Evolutionary conservation across 2,888 invertebrate species (phyloP), one percentile per base, ranked within the genome.

Genomic region (Ectobius pallidus): DNA sequence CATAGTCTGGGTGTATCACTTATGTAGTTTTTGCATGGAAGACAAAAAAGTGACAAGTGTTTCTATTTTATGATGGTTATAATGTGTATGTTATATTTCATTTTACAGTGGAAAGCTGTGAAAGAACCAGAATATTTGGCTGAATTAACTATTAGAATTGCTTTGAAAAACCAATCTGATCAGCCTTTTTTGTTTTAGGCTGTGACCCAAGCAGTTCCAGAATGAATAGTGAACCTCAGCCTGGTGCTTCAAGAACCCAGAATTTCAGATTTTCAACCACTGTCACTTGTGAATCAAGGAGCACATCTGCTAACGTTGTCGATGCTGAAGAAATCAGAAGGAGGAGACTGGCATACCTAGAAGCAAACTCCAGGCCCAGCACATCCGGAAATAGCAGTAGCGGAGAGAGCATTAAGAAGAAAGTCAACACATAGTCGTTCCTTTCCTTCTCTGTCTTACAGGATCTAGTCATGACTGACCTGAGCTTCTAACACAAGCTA

Each of bases 321-420:
- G 77, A 79, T 62, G 65, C 75, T 7, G 78, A 77, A 18, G 80
- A 80, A 69, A 68, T 80, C 1, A 74, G 79, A 65, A 72, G 77
- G 34, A 76, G 77, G 55, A 74, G 80, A 44, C 76, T 80, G 27
- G 78, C 78, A 27, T 80, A 77, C 63, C 69, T 80, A 32, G 78
- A 79, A 61, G 69, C 22, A n/a, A 65, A 65, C 30, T 25, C 44
- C 25, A 44, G 46, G 11, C 42, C n/a, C 27, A 65, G 27, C 27
- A n/a, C 44, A 3, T 11, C 65, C 20, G 11, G 27, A 27, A n/a
- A 22, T 27, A 18, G 44, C 2, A n/a, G 46, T 25, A 46, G 46
- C 9, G 25, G 25, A 14, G 25, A 22, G 14, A 52, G 25, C 22
- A 30, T 16, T 6, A 44, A 65, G 9, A 65, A 2, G 6, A 25